Conservation (phyloP, 2,113 vertebrate genomes). For the Semnornis frantzii region DNA sequence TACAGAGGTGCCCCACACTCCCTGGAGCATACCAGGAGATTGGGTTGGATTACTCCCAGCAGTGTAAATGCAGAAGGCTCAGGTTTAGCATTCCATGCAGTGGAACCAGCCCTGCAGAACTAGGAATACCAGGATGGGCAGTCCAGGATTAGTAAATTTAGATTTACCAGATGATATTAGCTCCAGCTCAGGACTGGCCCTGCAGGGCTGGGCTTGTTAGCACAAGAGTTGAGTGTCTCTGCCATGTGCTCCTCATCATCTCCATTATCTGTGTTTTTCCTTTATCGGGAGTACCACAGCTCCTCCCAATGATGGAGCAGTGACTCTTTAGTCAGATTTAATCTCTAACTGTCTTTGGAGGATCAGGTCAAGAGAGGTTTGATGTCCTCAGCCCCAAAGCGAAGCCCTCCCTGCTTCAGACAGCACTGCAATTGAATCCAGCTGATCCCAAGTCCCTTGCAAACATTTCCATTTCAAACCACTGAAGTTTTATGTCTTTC, state of each 20-base stretch:
- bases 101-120: background rate
- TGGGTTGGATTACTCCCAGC: background rate
- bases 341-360: constrained; percentile 24
- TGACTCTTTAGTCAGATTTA: background rate
- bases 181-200: background rate
- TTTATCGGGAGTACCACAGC: constrained; percentile 1
- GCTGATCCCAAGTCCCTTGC: constrained; percentile 65
- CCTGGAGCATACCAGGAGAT: background rate
- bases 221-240: background rate
- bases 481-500: constrained; percentile 71
- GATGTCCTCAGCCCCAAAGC: constrained; percentile 17
- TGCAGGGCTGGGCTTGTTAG: background rate
- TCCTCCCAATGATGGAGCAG: constrained; percentile 3
- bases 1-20: rapidly evolving
- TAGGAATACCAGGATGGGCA: rapidly evolving
- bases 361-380: constrained; percentile 2
- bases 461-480: constrained; percentile 72
- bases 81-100: background rate
- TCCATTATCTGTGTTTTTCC: background rate
- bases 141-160: background rate
- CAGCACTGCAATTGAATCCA: constrained; percentile 69
- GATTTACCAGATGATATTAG: background rate
- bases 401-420: constrained; percentile 42
- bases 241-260: background rate
- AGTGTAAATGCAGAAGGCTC: background rate